These are phyloP conservation scores for Andrena trimmerana DNA, from an alignment of 2,888 invertebrate genomes.

Conservation along the genomic window DNA sequence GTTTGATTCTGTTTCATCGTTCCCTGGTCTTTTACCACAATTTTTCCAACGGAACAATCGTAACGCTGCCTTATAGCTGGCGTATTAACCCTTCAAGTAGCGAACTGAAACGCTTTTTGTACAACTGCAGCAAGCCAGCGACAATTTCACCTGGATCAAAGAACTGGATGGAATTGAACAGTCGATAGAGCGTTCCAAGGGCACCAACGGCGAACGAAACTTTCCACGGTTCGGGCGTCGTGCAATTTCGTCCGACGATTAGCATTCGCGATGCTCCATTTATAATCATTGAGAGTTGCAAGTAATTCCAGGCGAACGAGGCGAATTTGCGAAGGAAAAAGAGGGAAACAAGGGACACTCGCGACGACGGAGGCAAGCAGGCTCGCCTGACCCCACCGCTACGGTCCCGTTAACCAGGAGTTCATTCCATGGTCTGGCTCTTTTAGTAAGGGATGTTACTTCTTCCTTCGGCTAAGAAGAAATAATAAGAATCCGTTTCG, in stretches of 20 bases:
- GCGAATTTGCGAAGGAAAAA: conserved; percentile 16
- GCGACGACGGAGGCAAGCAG: conserved; percentile 43
- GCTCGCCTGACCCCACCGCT: conserved; percentile 63
- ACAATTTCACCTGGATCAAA: background rate
- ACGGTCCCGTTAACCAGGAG: conserved; percentile 70
- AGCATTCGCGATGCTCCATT: too few species aligned
- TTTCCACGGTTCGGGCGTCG: too few species aligned
- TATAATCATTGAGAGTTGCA: background rate
- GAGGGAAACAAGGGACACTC: conserved; percentile 20
- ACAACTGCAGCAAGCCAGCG: background rate
- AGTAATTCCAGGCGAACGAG: background rate
- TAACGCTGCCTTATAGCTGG: background rate
- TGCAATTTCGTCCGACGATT: too few species aligned
- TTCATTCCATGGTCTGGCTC: conserved; percentile 65
- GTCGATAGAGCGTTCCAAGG: too few species aligned
- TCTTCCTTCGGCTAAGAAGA: background rate
- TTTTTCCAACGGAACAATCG: conserved; percentile 6
- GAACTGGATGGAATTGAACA: too few species aligned
- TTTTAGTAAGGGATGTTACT: conserved; percentile 51
- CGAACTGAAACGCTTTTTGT: background rate
- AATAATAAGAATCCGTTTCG: background rate
- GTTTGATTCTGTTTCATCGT: background rate
- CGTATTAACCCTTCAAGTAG: background rate
- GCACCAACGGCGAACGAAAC: too few species aligned
- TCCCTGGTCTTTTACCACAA: background rate